Percentiles rank a stretch among this genome's conserved stretches.
Conservation (phyloP, 2,797 vertebrate species). For the Mormyrops attenuatus region DNA sequence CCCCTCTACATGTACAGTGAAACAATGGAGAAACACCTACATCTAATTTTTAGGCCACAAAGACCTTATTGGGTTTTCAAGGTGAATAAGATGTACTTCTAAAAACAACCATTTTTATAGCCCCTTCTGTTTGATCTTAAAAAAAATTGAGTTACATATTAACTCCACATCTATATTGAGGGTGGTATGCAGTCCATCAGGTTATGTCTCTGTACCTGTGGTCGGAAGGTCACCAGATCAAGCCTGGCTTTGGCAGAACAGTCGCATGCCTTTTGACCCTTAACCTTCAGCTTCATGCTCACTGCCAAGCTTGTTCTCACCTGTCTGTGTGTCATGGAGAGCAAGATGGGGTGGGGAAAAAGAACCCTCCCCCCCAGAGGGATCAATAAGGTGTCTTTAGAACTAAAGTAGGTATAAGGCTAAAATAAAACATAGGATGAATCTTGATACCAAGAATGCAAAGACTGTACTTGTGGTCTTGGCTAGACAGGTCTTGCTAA, state of each 20-base stretch:
- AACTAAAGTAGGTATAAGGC: too few relatives aligned
- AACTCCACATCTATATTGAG: background rate
- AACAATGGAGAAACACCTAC: background rate
- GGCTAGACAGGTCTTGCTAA: too few relatives aligned
- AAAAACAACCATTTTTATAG: background rate
- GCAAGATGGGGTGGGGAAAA: background rate
- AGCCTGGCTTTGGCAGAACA: background rate
- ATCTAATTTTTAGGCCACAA: background rate
- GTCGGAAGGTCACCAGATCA: background rate
- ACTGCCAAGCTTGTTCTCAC: background rate
- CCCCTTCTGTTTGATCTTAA: background rate
- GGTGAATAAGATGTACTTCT: background rate
- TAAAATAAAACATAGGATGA: background rate
- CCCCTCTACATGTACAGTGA: background rate
- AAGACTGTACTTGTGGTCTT: too few relatives aligned
- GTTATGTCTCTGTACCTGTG: background rate
- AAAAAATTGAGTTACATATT: background rate
- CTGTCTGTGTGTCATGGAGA: background rate
- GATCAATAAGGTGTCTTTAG: background rate
- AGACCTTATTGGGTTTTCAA: background rate
- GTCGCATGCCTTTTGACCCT: background rate
- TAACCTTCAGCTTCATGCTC: background rate
- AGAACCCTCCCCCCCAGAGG: background rate
- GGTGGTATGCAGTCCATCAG: background rate
- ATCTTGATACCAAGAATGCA: too few relatives aligned